Evolutionary conservation across 2,797 vertebrate genomes (phyloP), one percentile per base, ranked within the genome.

Genomic region (Rhadinocentrus ornatus): DNA sequence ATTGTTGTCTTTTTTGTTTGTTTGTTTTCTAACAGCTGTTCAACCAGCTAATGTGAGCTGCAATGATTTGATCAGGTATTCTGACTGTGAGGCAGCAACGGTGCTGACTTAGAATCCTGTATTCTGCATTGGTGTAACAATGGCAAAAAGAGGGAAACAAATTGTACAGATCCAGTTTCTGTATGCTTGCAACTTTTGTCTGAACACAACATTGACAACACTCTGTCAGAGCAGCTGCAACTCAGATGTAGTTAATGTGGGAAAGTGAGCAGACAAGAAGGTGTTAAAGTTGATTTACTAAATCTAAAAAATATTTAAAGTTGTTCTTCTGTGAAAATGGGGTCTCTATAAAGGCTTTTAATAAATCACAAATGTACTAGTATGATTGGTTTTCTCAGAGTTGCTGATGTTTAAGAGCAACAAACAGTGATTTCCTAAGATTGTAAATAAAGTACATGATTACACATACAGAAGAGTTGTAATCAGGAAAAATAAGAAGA

Each of bases 391-490:
- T 29, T 29, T 29, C 15, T 29, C 15, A 16, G 24, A 54, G 26
- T 8, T 54, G 52, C 27, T 29, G 26, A 53, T 53, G 12, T 3
- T 27, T 4, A 13, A 53, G 24, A 5, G 52, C 3, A 27, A 54
- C 12, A 27, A 53, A 53, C 53, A 55, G 27, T 31, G 9, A 29
- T 18, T 27, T 29, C 16, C 27, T 31, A 2, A 31, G 16, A 1
- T 55, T 29, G 53, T 55, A 55, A 27, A 55, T 55, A 20, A 55
- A 54, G 26, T 16, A 29, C 13, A 54, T 27, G 53, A 15, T 44
- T 44, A 31, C 12, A 44, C 16, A 26, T 13, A 3, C 9, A 0
- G 1, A 44, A 29, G 22, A 32, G 37, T 0, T 0, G 12, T 31
- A 6, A 46, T 57, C 39, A 57, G 53, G 44, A n/a, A 56, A 12